phyloP scores from a whole-genome alignment of 2,888 invertebrate genomes.

The Iselma pallidipennis region DNA sequence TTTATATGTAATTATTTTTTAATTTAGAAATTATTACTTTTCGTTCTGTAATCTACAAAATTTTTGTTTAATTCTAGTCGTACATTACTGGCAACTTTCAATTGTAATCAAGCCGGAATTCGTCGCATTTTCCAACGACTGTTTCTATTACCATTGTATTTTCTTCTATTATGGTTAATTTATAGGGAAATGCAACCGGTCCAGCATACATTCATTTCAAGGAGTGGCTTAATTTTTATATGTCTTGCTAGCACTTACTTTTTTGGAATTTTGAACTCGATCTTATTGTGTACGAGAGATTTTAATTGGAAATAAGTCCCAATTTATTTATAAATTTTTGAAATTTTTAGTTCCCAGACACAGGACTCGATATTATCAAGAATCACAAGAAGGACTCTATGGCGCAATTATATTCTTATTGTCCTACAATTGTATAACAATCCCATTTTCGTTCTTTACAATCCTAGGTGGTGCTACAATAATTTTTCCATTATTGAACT shows the following conservation, averaged over 20 bases:
- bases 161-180: conserved; percentile 78
- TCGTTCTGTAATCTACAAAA: no score
- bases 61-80: conserved; percentile 72
- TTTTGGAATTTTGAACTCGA: conserved; percentile 69
- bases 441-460: conserved; percentile 81
- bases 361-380: conserved; percentile 91
- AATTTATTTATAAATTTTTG: conserved; percentile 4
- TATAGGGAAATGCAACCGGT: conserved; percentile 70
- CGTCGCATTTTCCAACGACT: conserved; percentile 76
- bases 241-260: conserved; percentile 70
- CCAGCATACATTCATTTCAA: conserved; percentile 71
- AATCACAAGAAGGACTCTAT: conserved; percentile 86
- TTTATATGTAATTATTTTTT: not conserved
- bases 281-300: conserved; percentile 73
- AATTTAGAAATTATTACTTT: no score
- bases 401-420: conserved; percentile 82
- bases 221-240: conserved; percentile 73
- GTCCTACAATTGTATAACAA: conserved; percentile 77
- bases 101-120: conserved; percentile 74
- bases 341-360: conserved; percentile 73
- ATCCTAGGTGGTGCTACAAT: conserved; percentile 73
- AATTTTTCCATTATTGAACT: conserved; percentile 67
- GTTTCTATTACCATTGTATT: conserved; percentile 74
- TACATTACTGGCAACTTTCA: conserved; percentile 76
- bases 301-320: conserved; percentile 31